Conservation (phyloP, 2,888 invertebrate genomes). For the Mythimna pallens region DNA sequence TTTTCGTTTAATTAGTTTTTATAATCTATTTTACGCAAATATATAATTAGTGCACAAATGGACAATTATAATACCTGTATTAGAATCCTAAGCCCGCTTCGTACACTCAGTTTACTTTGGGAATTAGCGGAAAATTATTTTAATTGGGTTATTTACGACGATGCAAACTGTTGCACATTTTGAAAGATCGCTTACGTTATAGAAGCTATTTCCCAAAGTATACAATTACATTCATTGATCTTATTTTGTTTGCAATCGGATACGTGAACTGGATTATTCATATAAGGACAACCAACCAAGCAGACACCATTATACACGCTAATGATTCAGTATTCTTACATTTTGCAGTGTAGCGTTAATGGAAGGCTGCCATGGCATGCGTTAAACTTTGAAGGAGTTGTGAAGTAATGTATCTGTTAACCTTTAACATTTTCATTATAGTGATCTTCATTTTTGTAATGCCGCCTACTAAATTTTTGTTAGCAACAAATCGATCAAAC, state of each 20-base stretch:
- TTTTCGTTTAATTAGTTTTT: constrained; percentile 66
- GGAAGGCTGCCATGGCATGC: too few relatives aligned
- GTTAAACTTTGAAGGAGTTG: too few relatives aligned
- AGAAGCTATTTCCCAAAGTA: constrained; percentile 59
- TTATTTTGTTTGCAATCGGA: constrained; percentile 45
- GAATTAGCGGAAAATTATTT: constrained; percentile 51
- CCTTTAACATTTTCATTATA: not conserved
- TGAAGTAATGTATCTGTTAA: too few relatives aligned
- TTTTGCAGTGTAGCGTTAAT: too few relatives aligned
- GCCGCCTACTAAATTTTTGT: constrained; percentile 37
- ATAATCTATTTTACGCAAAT: constrained; percentile 64
- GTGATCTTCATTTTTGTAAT: constrained; percentile 3
- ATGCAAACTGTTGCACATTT: constrained; percentile 49
- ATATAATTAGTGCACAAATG: constrained; percentile 80
- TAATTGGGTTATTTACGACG: constrained; percentile 24
- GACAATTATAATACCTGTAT: constrained; percentile 85
- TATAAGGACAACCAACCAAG: too few relatives aligned
- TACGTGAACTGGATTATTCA: constrained; percentile 18
- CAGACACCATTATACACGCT: too few relatives aligned
- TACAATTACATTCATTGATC: constrained; percentile 51
- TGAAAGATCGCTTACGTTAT: constrained; percentile 46
- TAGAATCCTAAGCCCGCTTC: constrained; percentile 68
- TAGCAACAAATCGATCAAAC: constrained; percentile 34
- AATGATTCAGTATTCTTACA: too few relatives aligned
- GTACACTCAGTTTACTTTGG: constrained; percentile 60